Evolutionary conservation across 2,797 vertebrate genomes (phyloP).

Genomic region (Apogon hyalosoma): DNA sequence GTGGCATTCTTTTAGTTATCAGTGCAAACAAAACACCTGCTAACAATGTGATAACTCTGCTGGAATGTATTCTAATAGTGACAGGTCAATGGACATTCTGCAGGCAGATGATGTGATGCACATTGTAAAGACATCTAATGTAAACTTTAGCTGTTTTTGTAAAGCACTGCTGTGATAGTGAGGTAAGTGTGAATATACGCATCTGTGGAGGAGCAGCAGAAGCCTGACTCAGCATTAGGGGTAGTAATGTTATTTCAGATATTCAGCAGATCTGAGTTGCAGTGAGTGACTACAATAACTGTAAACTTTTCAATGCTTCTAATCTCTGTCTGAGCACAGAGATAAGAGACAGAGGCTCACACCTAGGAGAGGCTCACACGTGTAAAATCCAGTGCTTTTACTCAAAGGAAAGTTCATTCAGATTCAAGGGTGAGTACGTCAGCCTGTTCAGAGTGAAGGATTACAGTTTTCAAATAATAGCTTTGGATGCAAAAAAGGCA

Average conservation of each 20-base stretch:
- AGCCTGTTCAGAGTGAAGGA: constrained; percentile 16
- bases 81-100: constrained; percentile 31
- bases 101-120: constrained; percentile 31
- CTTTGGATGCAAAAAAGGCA: constrained; percentile 33
- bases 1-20: constrained; percentile 53
- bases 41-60: constrained; percentile 31
- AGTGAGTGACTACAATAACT: constrained; percentile 41
- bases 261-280: constrained; percentile 46
- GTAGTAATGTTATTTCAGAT: constrained; percentile 5
- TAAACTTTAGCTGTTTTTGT: constrained; percentile 61
- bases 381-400: constrained; percentile 72
- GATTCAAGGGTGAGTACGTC: too few relatives aligned
- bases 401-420: constrained; percentile 45
- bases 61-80: constrained; percentile 60
- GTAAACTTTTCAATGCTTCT: constrained; percentile 20
- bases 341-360: constrained; percentile 12
- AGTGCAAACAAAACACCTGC: constrained; percentile 66
- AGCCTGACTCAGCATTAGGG: constrained; percentile 13
- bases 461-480: constrained; percentile 24
- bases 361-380: constrained; percentile 26
- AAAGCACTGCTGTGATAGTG: constrained; percentile 64
- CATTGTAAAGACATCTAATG: constrained; percentile 51
- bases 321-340: constrained; percentile 12
- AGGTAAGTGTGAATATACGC: constrained; percentile 55
- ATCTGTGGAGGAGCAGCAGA: constrained; percentile 20